These are phyloP conservation scores for Allobates femoralis DNA, from an alignment of 2,797 vertebrate genomes.

Conservation along the genomic window DNA sequence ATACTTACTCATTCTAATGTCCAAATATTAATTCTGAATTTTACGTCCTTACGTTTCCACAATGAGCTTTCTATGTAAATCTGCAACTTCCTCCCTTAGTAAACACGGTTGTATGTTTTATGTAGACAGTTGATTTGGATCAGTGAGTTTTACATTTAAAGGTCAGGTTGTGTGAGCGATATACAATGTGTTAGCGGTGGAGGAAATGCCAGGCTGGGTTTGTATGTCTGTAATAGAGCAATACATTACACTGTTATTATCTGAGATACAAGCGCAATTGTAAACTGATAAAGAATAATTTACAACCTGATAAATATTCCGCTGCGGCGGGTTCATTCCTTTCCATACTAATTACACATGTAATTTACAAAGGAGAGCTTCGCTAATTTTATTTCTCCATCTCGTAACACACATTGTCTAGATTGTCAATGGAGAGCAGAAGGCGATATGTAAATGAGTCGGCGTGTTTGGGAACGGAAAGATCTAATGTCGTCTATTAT, in stretches of 20 bases:
- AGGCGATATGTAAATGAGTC: conserved; percentile 32
- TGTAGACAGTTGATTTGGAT: conserved; percentile 30
- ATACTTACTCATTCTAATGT: conserved; percentile 1
- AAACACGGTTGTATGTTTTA: conserved; percentile 28
- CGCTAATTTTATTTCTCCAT: conserved; percentile 41
- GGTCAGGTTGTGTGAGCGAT: conserved; percentile 17
- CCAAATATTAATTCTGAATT: conserved; percentile 13
- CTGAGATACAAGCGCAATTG: conserved; percentile 22
- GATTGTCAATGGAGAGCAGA: conserved; percentile 25
- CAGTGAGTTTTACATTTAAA: conserved; percentile 45
- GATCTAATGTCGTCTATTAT: conserved; percentile 5
- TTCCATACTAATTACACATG: conserved; percentile 53
- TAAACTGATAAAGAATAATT: conserved; percentile 55
- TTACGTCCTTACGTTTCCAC: not conserved
- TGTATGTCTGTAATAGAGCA: conserved; percentile 19
- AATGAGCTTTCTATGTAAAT: conserved; percentile 10
- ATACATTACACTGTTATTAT: not conserved
- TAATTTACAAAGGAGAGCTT: conserved; percentile 45
- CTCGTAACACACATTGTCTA: conserved; percentile 30
- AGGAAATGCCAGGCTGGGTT: conserved; percentile 28
- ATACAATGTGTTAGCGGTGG: not conserved
- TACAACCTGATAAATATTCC: conserved; percentile 54
- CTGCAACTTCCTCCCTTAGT: conserved; percentile 5
- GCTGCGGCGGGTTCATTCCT: conserved; percentile 9
- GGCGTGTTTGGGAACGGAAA: not conserved